A percentile compares a stretch with the other conserved stretches of the same genome.
These are phyloP conservation scores for Drosophila neotestacea DNA, from an alignment of 2,888 invertebrate species.

Conservation along the genomic window DNA sequence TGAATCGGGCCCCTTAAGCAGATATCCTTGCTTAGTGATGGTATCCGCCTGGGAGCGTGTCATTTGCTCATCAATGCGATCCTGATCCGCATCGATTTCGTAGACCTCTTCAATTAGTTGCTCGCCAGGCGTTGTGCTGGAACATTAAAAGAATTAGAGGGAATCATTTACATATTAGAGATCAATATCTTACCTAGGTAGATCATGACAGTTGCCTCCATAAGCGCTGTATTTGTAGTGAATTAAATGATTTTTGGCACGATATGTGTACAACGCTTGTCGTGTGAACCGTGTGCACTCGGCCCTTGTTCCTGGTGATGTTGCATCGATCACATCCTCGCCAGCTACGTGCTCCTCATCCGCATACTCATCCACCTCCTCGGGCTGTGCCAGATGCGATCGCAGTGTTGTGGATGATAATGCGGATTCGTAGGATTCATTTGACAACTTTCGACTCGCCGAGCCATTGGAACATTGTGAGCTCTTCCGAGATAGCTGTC, in stretches of 20 bases:
- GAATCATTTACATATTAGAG: background rate
- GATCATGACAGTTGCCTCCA: conserved; percentile 93
- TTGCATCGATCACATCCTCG: conserved; percentile 38
- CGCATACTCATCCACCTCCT: conserved; percentile 77
- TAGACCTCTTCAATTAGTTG: conserved; percentile 93
- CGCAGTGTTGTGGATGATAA: conserved; percentile 81
- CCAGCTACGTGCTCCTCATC: conserved; percentile 53
- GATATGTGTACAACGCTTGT: conserved; percentile 90
- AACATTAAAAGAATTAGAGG: background rate
- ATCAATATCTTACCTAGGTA: conserved; percentile 89
- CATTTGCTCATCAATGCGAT: conserved; percentile 90
- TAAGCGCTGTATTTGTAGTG: conserved; percentile 96
- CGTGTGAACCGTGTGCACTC: conserved; percentile 87
- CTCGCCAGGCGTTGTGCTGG: conserved; percentile 86
- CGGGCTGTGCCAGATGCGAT: conserved; percentile 81
- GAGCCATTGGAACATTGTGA: conserved; percentile 79
- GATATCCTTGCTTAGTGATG: conserved; percentile 95
- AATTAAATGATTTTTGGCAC: conserved; percentile 94
- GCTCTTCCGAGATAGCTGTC: conserved; percentile 77
- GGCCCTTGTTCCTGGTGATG: conserved; percentile 66
- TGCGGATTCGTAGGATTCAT: conserved; percentile 83
- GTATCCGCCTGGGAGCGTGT: conserved; percentile 89
- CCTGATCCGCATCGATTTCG: conserved; percentile 95
- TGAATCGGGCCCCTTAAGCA: conserved; percentile 96
- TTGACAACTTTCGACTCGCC: conserved; percentile 62